Conservation (phyloP, 2,888 invertebrate species). For the Thereva nobilitata region DNA sequence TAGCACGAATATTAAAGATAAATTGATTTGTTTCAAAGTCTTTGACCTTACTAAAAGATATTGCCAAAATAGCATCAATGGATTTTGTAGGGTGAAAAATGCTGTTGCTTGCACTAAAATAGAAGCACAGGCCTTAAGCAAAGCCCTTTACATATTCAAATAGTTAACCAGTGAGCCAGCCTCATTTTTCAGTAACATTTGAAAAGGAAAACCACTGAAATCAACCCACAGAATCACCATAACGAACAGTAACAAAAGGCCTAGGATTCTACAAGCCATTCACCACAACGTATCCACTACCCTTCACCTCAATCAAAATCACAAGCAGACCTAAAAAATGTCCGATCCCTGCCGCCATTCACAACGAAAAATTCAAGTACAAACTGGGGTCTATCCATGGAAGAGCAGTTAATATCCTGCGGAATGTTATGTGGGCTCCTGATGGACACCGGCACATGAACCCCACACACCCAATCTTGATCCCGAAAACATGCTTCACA, state of each 20-base stretch:
- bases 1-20: too few relatives aligned
- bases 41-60: too few relatives aligned
- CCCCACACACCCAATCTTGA: slow-evolving; percentile 36
- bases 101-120: too few relatives aligned
- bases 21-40: too few relatives aligned
- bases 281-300: slow-evolving; percentile 5
- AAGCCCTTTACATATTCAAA: too few relatives aligned
- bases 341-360: slow-evolving; percentile 36
- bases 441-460: slow-evolving; percentile 35
- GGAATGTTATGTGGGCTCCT: slow-evolving; percentile 43
- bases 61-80: too few relatives aligned
- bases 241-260: slow-evolving; percentile 34
- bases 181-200: neutral
- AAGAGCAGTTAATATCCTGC: slow-evolving; percentile 43
- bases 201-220: slow-evolving; percentile 38
- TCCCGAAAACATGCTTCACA: slow-evolving; percentile 33
- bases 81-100: too few relatives aligned
- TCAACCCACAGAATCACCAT: slow-evolving; percentile 39
- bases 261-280: slow-evolving; percentile 1
- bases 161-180: too few relatives aligned
- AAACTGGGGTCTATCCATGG: slow-evolving; percentile 11
- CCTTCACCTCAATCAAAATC: slow-evolving; percentile 39
- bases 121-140: too few relatives aligned
- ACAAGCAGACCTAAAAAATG: slow-evolving; percentile 38
- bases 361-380: slow-evolving; percentile 20